Conservation (phyloP, 1,140 invertebrate species). For the Drosophila asahinai region DNA sequence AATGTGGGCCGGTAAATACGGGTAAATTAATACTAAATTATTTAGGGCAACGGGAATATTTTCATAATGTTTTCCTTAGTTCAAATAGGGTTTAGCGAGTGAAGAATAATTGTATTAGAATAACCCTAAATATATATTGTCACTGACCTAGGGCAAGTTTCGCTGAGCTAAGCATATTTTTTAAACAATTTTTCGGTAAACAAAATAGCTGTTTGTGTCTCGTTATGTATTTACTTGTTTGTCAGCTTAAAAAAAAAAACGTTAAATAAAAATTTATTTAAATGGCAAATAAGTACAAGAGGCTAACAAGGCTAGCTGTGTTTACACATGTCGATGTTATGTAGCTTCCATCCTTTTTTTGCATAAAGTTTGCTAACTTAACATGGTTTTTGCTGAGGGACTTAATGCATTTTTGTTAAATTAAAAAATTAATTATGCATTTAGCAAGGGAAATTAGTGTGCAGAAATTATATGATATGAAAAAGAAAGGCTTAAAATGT, state of each 20-base stretch:
- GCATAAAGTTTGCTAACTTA: neutral
- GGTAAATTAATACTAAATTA: neutral
- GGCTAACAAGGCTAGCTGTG: neutral
- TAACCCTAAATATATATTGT: neutral
- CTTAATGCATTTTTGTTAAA: neutral
- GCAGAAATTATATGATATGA: neutral
- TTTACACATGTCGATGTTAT: neutral
- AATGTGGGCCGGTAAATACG: neutral
- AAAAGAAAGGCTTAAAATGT: too few species aligned
- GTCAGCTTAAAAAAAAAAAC: neutral
- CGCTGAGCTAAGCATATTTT: neutral
- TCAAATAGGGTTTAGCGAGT: neutral
- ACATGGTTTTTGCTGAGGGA: neutral
- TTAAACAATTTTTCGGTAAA: neutral
- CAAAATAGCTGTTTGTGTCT: neutral
- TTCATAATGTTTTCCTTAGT: neutral
- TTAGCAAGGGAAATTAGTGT: too few species aligned
- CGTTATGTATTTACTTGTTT: neutral
- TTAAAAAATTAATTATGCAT: neutral
- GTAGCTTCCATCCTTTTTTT: neutral
- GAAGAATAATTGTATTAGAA: neutral
- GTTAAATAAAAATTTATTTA: slow-evolving; percentile 10
- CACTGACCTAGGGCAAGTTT: neutral
- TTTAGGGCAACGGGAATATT: neutral
- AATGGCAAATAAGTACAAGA: slow-evolving; percentile 10